A percentile compares a stretch with the other conserved stretches of the same genome.
Evolutionary conservation across 2,113 vertebrate species (phyloP).

Genomic region (Tautogolabrus adspersus): DNA sequence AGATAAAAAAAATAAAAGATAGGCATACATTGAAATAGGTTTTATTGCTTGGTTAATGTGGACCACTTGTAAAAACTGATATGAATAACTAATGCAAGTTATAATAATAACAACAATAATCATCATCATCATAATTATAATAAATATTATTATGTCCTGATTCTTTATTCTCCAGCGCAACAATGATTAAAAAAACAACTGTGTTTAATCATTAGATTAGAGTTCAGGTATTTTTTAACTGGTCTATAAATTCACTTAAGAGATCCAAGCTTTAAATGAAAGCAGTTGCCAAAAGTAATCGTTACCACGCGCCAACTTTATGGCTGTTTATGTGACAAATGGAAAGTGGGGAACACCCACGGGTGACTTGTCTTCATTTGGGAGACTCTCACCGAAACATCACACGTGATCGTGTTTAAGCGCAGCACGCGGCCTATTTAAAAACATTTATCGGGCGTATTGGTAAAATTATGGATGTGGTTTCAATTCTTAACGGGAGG

Average conservation of each 20-base stretch:
- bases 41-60: not conserved
- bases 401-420: constrained; percentile 54
- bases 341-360: constrained; percentile 61
- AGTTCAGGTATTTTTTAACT: not conserved
- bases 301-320: constrained; percentile 40
- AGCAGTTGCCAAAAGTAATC: constrained; percentile 53
- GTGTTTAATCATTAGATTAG: not conserved
- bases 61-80: too few relatives aligned
- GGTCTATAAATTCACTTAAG: not conserved
- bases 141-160: not conserved
- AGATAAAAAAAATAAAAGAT: not conserved
- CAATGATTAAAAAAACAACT: not conserved
- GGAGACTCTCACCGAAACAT: constrained; percentile 64
- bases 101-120: not conserved
- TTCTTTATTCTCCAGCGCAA: too few relatives aligned
- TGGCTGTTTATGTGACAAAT: constrained; percentile 74
- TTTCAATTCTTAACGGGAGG: constrained; percentile 14
- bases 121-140: not conserved
- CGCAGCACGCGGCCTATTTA: constrained; percentile 38
- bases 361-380: constrained; percentile 70
- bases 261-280: constrained; percentile 23
- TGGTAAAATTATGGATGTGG: constrained; percentile 44
- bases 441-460: constrained; percentile 56
- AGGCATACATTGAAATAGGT: not conserved
- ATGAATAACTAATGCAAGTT: too few relatives aligned